Base-by-base conservation (phyloP, 92 coral and sea anemone genomes). In the Heteractis magnifica region DNA sequence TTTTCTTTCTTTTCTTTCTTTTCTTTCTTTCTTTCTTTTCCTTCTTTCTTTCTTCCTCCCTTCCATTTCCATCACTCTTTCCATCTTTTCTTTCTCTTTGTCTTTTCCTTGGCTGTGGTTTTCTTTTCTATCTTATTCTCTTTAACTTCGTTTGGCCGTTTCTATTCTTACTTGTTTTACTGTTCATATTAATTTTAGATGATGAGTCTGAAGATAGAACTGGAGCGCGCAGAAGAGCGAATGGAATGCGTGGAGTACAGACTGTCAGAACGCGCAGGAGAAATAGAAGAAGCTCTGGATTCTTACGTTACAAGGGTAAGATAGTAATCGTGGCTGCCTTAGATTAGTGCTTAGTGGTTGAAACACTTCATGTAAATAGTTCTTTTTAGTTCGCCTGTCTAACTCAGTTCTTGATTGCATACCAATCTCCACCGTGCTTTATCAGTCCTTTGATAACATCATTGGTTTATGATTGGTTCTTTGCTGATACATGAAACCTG, bases 181-280 rank as follows among this genome's bases (percentile, higher is more conserved):
- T 34, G 19, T 49, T 74, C 0, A 34, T 34, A 10, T 74, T 74
- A 44, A 14, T 56, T 51, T 49, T 51, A 94, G 98, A 95, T 94
- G 93, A 91, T 94, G 90, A 89, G 92, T 59, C 87, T 95, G 49
- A 94, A 94, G 86, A 95, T 94, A 80, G 98, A 95, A 77, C 86
- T 95, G 19, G 97, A 95, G 56, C 95, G 98, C 19, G 93, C 97
- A 49, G 98, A 94, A 79, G 98, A 95, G 48, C 91, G 98, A 64
- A 89, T 95, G 71, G 98, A 94, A 58, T 86, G 92, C 2, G 98
- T 95, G 62, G 98, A 95, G 71, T 95, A 95, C 81, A 95, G 98
- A 56, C 81, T 94, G n/a, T 94, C 97, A 1, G 98, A 95, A 78
- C 80, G 98, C 75, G 98, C 97, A 1, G 97, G 95, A 18, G 98